Base-by-base conservation (phyloP, 1,140 invertebrate genomes). In the Drepana arcuata region DNA sequence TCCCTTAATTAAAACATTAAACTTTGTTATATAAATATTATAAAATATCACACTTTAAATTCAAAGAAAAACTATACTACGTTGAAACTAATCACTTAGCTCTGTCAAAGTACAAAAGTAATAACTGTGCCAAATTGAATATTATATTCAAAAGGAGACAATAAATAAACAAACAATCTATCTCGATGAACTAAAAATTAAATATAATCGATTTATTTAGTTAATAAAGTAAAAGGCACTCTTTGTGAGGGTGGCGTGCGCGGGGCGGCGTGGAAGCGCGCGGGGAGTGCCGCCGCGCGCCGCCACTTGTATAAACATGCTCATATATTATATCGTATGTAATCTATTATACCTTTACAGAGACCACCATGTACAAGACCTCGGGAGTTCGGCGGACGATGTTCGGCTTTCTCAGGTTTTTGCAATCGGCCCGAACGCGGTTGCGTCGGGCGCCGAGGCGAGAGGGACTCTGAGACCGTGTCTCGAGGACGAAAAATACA, bases 31-130 rank as follows among this genome's bases (percentile, higher is more conserved):
- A 82, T 79, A 78, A 79, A 79, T 79, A 80, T 73, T 77, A 80
- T 72, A 78, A 79, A 82, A 80, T 82, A 82, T 82, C 78, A 82
- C 78, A 79, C 74, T 75, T 82, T 79, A 74, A 75, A 80, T 78
- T 82, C 71, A 78, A 77, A 75, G 60, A 56, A 64, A 64, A 72
- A 64, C 64, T 72, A 78, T 66, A 41, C 74, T 79, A 79, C 50
- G 41, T 78, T 66, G 69, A 78, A 74, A 74, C 72, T 72, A 72
- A 71, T 70, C 62, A 65, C 63, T 70, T 74, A 74, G 69, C 36
- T 75, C 61, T 71, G 74, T 78, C 72, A 69, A 72, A 78, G 71
- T 77, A 79, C 67, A 75, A 75, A 80, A 73, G 57, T 72, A 72
- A 66, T 80, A 78, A 82, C 66, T 71, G 69, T 65, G 78, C 67